Conservation (phyloP, 2,888 invertebrate species). For the Encarsia formosa region DNA sequence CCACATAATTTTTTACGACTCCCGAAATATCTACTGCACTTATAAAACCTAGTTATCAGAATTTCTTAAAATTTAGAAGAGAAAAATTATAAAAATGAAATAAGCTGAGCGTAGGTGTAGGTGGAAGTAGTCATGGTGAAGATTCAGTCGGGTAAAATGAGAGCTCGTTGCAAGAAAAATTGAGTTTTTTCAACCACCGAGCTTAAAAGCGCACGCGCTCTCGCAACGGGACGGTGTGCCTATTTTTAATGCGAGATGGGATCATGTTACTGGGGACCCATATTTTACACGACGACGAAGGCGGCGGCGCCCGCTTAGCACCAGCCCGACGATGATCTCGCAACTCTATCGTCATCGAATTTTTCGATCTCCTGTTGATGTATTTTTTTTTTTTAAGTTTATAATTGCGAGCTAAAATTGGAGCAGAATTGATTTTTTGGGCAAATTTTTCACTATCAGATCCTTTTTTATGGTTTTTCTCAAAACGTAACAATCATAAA, state of each 20-base stretch:
- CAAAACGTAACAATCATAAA: too few species aligned
- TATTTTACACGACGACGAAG: conserved; percentile 53
- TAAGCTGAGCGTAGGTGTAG: background rate
- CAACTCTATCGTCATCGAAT: conserved; percentile 9
- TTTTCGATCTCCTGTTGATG: conserved; percentile 17
- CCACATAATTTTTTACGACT: too few species aligned
- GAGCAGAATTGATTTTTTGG: too few species aligned
- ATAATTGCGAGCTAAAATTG: too few species aligned
- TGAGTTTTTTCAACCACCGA: conserved; percentile 23
- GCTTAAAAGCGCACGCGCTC: conserved; percentile 24
- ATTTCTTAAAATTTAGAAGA: too few species aligned
- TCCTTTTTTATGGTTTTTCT: too few species aligned
- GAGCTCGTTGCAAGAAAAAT: too few species aligned
- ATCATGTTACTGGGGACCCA: conserved; percentile 64
- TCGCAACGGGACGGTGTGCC: conserved; percentile 48
- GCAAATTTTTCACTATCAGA: too few species aligned
- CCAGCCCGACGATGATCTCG: conserved; percentile 31
- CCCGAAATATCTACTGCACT: too few species aligned
- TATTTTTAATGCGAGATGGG: conserved; percentile 57
- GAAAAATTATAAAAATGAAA: background rate
- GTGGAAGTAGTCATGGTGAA: background rate
- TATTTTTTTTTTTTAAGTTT: too few species aligned
- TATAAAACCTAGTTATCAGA: too few species aligned
- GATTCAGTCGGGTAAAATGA: background rate
- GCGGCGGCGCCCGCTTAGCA: conserved; percentile 40